Evolutionary conservation across 2,113 vertebrate genomes (phyloP).

Genomic region (Oryzias woworae): DNA sequence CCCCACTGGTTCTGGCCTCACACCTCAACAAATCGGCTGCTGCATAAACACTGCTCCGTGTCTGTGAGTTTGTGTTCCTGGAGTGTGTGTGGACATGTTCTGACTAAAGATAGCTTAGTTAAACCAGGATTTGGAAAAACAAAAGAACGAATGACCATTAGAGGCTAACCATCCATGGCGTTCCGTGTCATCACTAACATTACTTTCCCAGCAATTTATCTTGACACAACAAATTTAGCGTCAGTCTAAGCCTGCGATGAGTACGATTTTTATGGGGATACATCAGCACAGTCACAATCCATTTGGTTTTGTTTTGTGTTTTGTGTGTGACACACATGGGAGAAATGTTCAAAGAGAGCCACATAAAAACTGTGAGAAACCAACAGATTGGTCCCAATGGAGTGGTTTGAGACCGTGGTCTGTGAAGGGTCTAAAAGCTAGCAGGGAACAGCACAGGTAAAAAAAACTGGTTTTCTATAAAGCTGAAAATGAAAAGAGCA

Average conservation of each 20-base stretch:
- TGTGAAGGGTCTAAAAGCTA: conserved; percentile 40
- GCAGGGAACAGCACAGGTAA: conserved; percentile 38
- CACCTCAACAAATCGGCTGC: conserved; percentile 56
- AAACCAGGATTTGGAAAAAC: conserved; percentile 4
- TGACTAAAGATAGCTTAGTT: not conserved
- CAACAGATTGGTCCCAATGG: not conserved
- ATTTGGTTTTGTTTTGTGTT: conserved; percentile 15
- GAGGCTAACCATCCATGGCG: not conserved
- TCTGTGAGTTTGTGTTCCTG: conserved; percentile 1
- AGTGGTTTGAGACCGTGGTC: not conserved
- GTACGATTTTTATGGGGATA: conserved; percentile 23
- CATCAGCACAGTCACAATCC: conserved; percentile 42
- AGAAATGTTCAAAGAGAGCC: conserved; percentile 10
- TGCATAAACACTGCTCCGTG: conserved; percentile 51
- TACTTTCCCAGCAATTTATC: conserved; percentile 12
- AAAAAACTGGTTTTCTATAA: not conserved
- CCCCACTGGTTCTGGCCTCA: conserved; percentile 62
- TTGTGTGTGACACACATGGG: conserved; percentile 30
- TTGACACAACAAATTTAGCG: not conserved
- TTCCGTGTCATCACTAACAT: conserved; percentile 2
- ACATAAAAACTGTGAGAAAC: conserved; percentile 47
- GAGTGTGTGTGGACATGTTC: conserved; percentile 4
- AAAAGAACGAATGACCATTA: not conserved
- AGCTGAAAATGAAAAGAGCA: no score
- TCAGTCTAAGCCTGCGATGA: not conserved